Evolutionary conservation across 2,888 invertebrate species (phyloP).

Genomic region (Leistus spinibarbis): DNA sequence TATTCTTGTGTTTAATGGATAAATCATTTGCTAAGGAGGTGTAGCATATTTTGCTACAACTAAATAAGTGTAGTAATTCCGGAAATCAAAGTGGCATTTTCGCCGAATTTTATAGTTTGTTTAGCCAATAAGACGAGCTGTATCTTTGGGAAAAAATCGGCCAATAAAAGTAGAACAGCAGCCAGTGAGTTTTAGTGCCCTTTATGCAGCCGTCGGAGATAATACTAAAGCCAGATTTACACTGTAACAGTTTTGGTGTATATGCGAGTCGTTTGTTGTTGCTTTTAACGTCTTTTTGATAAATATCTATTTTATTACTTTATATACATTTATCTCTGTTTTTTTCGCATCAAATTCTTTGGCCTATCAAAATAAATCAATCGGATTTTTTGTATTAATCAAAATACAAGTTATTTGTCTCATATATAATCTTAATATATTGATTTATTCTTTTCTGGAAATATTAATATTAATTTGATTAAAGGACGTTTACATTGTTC

Average conservation of each 20-base stretch:
- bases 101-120: background rate
- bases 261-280: background rate
- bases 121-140: background rate
- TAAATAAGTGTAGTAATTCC: too few relatives aligned
- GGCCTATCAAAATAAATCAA: too few relatives aligned
- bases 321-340: slow-evolving; percentile 17
- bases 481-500: too few relatives aligned
- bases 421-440: too few relatives aligned
- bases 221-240: slow-evolving; percentile 36
- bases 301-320: slow-evolving; percentile 38
- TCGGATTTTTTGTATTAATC: too few relatives aligned
- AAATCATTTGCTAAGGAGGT: too few relatives aligned
- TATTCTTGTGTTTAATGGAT: too few relatives aligned
- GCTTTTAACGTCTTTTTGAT: slow-evolving; percentile 28
- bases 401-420: too few relatives aligned
- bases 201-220: slow-evolving; percentile 3
- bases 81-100: background rate
- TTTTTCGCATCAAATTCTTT: slow-evolving; percentile 10
- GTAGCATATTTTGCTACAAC: too few relatives aligned
- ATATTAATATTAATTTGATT: too few relatives aligned
- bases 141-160: slow-evolving; percentile 7
- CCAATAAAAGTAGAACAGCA: slow-evolving; percentile 20
- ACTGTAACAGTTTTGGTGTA: slow-evolving; percentile 18
- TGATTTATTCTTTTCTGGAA: too few relatives aligned
- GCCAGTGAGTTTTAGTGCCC: slow-evolving; percentile 23